These are phyloP conservation scores for Sebastes kiyomatsui DNA, from an alignment of 2,797 vertebrate species.

Conservation along the genomic window DNA sequence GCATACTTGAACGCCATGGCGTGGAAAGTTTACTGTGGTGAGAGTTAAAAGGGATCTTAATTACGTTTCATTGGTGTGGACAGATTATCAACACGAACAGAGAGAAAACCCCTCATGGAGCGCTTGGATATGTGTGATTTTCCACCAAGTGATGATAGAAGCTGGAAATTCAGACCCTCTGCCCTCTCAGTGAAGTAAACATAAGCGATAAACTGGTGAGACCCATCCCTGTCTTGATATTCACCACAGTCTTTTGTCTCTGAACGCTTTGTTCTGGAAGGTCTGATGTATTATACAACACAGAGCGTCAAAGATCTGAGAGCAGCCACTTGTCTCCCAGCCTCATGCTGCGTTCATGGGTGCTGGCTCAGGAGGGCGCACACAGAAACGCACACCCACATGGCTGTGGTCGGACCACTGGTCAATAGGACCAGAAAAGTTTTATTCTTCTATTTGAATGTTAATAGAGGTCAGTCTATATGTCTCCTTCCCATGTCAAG, in stretches of 20 bases:
- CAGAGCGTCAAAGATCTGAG: slow-evolving; percentile 41
- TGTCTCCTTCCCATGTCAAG: slow-evolving; percentile 54
- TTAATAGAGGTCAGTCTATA: slow-evolving; percentile 47
- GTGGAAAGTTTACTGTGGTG: slow-evolving; percentile 79
- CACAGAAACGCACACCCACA: slow-evolving; percentile 48
- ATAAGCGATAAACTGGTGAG: slow-evolving; percentile 28
- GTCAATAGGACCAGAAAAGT: slow-evolving; percentile 43
- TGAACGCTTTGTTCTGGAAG: slow-evolving; percentile 39
- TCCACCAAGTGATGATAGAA: slow-evolving; percentile 43
- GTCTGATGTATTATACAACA: slow-evolving; percentile 46
- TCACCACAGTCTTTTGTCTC: slow-evolving; percentile 37
- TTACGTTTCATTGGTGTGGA: slow-evolving; percentile 77
- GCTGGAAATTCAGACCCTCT: slow-evolving; percentile 35
- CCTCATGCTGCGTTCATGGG: slow-evolving; percentile 36
- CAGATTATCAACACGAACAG: slow-evolving; percentile 77
- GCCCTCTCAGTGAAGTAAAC: slow-evolving; percentile 26
- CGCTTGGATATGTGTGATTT: slow-evolving; percentile 47
- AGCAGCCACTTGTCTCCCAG: slow-evolving; percentile 41
- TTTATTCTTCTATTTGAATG: slow-evolving; percentile 57
- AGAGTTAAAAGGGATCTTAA: slow-evolving; percentile 76
- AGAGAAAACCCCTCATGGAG: slow-evolving; percentile 50
- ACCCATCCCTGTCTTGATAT: slow-evolving; percentile 20
- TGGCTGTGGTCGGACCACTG: slow-evolving; percentile 26
- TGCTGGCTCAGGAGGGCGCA: slow-evolving; percentile 41
- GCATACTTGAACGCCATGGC: slow-evolving; percentile 66